phyloP scores from a whole-genome alignment of 2,888 invertebrate genomes.

The Tholera decimalis region DNA sequence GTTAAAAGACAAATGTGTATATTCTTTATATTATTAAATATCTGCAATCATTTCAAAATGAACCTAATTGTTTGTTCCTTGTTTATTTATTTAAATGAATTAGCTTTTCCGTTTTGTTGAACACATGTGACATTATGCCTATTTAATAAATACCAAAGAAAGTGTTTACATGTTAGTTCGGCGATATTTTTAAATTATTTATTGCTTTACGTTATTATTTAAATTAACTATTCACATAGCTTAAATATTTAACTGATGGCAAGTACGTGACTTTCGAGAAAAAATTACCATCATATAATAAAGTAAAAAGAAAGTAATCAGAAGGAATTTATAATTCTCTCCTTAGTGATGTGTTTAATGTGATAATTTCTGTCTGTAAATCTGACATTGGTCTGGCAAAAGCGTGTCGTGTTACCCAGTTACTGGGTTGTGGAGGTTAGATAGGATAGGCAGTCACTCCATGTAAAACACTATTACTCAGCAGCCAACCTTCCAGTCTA shows the following conservation, averaged over 20 bases:
- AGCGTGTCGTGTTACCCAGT: no score
- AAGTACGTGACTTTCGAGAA: not conserved
- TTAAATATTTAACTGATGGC: slow-evolving; percentile 33
- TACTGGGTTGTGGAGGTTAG: no score
- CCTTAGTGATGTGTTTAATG: slow-evolving; percentile 12
- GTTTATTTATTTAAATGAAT: slow-evolving; percentile 28
- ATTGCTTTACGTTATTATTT: slow-evolving; percentile 34
- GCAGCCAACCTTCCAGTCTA: no score
- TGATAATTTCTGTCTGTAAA: no score
- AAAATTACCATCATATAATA: not conserved
- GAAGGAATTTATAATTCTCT: not conserved
- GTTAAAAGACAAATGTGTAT: slow-evolving; percentile 47
- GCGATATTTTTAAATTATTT: slow-evolving; percentile 48
- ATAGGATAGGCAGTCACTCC: no score
- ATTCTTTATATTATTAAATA: slow-evolving; percentile 15
- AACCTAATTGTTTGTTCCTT: slow-evolving; percentile 31
- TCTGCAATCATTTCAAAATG: slow-evolving; percentile 52
- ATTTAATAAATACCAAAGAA: slow-evolving; percentile 58
- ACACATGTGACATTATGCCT: slow-evolving; percentile 31
- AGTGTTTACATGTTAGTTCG: slow-evolving; percentile 49
- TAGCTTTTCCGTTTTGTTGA: slow-evolving; percentile 38
- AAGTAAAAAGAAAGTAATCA: no score
- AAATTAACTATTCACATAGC: slow-evolving; percentile 16
- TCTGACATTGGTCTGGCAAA: no score
- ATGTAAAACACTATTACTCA: no score